Evolutionary conservation across 2,888 invertebrate genomes (phyloP).

Genomic region (Phalangium opilio): DNA sequence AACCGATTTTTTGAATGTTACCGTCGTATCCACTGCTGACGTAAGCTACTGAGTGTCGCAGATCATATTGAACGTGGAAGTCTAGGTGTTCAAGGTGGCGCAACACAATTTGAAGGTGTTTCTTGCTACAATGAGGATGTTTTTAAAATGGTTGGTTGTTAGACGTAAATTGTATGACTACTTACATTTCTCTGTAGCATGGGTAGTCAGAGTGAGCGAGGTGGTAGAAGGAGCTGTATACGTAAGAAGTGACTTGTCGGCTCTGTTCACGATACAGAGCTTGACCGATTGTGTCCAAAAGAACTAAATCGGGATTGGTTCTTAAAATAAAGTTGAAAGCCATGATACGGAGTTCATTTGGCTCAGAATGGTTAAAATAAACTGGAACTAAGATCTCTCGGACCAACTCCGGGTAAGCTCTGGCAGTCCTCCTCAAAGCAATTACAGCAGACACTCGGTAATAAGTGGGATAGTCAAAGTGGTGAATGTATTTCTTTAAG

Average conservation of each 20-base stretch:
- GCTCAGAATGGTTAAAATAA: conserved; percentile 26
- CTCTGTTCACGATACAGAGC: conserved; percentile 26
- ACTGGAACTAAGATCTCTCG: conserved; percentile 20
- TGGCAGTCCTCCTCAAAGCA: conserved; percentile 25
- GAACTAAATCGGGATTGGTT: conserved; percentile 24
- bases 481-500: conserved; percentile 23
- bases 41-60: too few relatives aligned
- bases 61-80: too few relatives aligned
- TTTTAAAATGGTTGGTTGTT: too few relatives aligned
- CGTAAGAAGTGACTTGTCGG: conserved; percentile 26
- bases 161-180: not conserved
- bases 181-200: conserved; percentile 16
- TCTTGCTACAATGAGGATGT: too few relatives aligned
- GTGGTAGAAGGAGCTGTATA: conserved; percentile 25
- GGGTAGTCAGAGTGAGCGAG: conserved; percentile 21
- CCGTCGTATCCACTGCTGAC: too few relatives aligned
- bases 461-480: conserved; percentile 18
- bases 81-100: too few relatives aligned
- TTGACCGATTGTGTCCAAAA: conserved; percentile 30
- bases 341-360: conserved; percentile 27
- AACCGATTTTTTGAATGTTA: too few relatives aligned
- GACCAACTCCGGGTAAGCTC: conserved; percentile 17
- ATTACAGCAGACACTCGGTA: conserved; percentile 27
- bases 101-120: too few relatives aligned
- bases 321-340: conserved; percentile 27